Base-by-base conservation (phyloP, 1,140 invertebrate species). In the Leptinotarsa undecemlineata region DNA sequence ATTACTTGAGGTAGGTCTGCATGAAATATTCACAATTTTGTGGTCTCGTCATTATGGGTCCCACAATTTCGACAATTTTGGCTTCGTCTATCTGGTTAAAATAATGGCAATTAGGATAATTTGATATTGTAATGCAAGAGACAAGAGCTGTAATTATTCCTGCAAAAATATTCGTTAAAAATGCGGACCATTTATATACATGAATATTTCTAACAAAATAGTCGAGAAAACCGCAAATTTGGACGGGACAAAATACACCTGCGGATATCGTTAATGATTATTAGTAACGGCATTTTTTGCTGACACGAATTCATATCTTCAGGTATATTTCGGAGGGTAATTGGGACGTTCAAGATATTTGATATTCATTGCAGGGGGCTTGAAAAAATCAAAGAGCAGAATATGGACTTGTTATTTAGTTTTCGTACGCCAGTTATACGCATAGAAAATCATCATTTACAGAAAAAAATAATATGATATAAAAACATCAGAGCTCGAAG, bases 211-310 rank as follows among this genome's bases (percentile, higher is more conserved):
- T 71, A 71, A 60, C 57, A 61, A 68, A 71, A 71, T 71, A 71
- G 48, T 71, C 66, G 64, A 72, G 75, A 73, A 76, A 76, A 77
- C 76, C 76, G 69, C 76, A 77, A 77, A 57, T 64, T 74, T 73
- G 70, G 68, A 71, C 26, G 33, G 61, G 66, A 57, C 61, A 23
- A 66, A 63, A 62, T 71, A 68, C 75, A 77, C 76, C 76, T 77
- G 76, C 76, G 66, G 76, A 77, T 71, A 74, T 77, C 73, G 76
- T 77, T 77, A 74, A 72, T 71, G 74, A 75, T 74, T 48, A 74
- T 75, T 71, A 71, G 69, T 71, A 71, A 71, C 69, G 69, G 69
- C 21, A n/a, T 71, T 71, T 71, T 71, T 71, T 33, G 23, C 17
- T 33, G 66, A 68, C 33, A 68, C 19, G 23, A 42, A 42, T 42